Percentiles rank a stretch among this genome's conserved stretches.
These are phyloP conservation scores for Loxodonta africana DNA, from an alignment of 2,113 vertebrate species.

Conservation along the genomic window DNA sequence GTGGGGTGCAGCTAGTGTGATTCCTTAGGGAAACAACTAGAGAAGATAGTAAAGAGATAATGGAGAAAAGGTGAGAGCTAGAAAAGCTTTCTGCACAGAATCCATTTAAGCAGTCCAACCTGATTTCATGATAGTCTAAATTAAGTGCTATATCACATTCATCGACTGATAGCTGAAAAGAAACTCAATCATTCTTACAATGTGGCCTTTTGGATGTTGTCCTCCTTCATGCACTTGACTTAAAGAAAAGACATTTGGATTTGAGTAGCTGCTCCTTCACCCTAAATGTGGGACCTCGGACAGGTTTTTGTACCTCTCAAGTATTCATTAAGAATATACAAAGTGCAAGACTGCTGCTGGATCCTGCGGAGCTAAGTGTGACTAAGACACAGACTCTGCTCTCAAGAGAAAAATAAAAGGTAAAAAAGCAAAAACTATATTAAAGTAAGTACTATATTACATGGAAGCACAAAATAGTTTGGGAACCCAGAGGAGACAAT, in stretches of 20 bases:
- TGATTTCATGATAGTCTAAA: background rate
- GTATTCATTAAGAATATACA: background rate
- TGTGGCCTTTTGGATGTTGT: background rate
- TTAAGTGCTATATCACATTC: background rate
- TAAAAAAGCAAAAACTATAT: background rate
- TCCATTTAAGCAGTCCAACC: background rate
- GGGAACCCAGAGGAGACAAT: background rate
- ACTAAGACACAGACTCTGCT: background rate
- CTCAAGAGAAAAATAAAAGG: background rate
- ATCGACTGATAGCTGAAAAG: background rate
- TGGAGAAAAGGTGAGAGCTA: background rate
- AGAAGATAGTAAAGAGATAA: background rate
- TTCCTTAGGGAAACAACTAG: background rate
- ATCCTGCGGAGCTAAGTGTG: background rate
- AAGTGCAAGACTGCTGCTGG: background rate
- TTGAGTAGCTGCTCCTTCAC: background rate
- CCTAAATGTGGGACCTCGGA: background rate
- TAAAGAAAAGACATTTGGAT: background rate
- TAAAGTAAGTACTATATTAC: background rate
- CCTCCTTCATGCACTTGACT: background rate
- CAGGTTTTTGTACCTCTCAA: background rate
- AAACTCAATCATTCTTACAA: background rate
- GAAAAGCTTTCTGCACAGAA: background rate
- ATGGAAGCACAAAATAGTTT: background rate
- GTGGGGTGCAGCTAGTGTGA: background rate